Percentiles rank a stretch among this genome's conserved stretches.
phyloP scores from a whole-genome alignment of 2,797 vertebrate species.

The Mormyrus hasselquistii region DNA sequence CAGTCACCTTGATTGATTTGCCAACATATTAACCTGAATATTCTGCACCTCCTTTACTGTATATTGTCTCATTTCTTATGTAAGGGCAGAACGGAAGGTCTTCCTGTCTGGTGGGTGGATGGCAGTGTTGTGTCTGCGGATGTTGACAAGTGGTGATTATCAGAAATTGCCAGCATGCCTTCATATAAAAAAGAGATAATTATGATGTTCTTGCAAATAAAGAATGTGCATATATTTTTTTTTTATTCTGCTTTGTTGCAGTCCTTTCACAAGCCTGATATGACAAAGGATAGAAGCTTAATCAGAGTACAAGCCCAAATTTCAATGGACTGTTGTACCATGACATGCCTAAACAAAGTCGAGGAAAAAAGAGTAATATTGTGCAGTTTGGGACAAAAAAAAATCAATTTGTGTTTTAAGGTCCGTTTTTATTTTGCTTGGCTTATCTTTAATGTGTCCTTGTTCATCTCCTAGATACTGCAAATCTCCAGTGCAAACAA shows the following conservation, averaged over 20 bases:
- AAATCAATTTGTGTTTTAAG: conserved; percentile 13
- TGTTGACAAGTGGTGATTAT: conserved; percentile 1
- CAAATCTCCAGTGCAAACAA: not conserved
- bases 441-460: conserved; percentile 10
- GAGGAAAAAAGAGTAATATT: not conserved
- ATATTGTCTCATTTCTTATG: not conserved
- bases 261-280: not conserved
- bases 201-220: not conserved
- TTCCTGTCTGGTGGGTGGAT: not conserved
- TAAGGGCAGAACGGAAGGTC: not conserved
- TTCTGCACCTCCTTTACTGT: not conserved
- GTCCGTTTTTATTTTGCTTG: conserved; percentile 9
- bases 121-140: not conserved
- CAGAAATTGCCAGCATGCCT: not conserved
- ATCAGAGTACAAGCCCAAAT: not conserved
- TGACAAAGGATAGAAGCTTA: not conserved
- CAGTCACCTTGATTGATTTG: not conserved
- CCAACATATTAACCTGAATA: not conserved
- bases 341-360: not conserved
- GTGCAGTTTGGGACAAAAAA: not conserved
- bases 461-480: not conserved
- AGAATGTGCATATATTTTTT: not conserved
- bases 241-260: not conserved
- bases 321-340: conserved; percentile 4
- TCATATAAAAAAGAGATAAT: conserved; percentile 6